Evolutionary conservation across 2,113 vertebrate genomes (phyloP).

Genomic region (Atrichornis clamosus): DNA sequence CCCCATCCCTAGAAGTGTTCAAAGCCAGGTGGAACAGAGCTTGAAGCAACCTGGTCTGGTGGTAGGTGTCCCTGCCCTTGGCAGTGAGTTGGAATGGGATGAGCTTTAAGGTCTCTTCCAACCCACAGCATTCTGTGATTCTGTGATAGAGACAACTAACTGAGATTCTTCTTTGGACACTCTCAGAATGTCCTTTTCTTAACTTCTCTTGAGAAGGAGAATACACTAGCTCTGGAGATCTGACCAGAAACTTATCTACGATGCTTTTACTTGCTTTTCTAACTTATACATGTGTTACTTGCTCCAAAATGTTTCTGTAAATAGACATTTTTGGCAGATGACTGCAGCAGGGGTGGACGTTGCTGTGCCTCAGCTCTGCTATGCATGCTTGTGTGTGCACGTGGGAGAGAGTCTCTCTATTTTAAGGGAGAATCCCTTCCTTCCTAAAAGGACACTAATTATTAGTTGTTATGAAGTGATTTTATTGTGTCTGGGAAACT

Average conservation of each 20-base stretch:
- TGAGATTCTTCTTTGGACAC: neutral
- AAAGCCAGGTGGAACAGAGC: neutral
- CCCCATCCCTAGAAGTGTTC: neutral
- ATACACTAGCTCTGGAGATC: neutral
- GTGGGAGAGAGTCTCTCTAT: neutral
- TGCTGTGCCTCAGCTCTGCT: neutral
- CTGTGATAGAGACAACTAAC: neutral
- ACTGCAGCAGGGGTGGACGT: neutral
- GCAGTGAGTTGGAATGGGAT: neutral
- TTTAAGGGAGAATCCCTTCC: neutral
- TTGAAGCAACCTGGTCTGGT: neutral
- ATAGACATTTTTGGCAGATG: neutral
- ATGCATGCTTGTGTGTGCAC: neutral
- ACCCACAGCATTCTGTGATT: neutral
- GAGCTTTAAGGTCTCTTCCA: neutral
- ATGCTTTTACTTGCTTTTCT: neutral
- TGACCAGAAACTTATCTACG: neutral
- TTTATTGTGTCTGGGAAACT: neutral
- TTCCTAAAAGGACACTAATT: neutral
- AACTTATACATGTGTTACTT: neutral
- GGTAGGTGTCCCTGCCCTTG: neutral
- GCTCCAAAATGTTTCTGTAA: neutral
- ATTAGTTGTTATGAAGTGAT: neutral
- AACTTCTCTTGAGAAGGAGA: neutral
- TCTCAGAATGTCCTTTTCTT: neutral